Evolutionary conservation across 2,113 vertebrate genomes (phyloP), one percentile per base, ranked within the genome.

Genomic region (Notechis scutatus): DNA sequence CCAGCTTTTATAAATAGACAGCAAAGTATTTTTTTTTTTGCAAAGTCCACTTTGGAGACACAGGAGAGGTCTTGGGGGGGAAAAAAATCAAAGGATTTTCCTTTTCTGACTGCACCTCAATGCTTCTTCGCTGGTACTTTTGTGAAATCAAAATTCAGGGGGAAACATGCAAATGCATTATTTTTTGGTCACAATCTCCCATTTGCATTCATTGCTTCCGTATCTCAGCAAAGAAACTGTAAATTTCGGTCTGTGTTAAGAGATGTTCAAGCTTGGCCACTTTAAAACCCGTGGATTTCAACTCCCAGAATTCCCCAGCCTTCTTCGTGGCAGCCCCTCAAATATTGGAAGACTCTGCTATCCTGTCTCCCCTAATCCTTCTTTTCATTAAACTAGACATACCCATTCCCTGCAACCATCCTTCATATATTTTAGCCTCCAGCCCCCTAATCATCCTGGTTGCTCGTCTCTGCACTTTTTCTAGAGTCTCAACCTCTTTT

Each of bases 11-110:
- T 47, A 52, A 61, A 52, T 4, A n/a, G 6, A 61, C 18, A 64
- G 42, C 56, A 23, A 57, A 34, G 50, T 14, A 52, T 26, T 23
- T 21, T 26, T 4, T 47, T 52, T 23, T 12, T 21, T 64, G 54
- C 9, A 39, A 23, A 0, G 52, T 0, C 5, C 1, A 15, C 92
- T 8, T 5, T 3, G 52, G 74, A 1, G 12, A 2, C 0, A 39
- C 3, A 47, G 1, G 45, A 54, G 42, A 55, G 20, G 20, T 4
- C 64, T 69, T n/a, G 11, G 47, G 47, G 47, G 6, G 7, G 47
- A 6, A 6, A 6, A 7, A 0, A 52, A 52, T 12, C 50, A 3
- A 20, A n/a, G 29, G 4, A 11, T 74, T n/a, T 34, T n/a, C 61
- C 12, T 69, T 69, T 69, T n/a, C 64, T 15, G 5, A 61, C 64